Evolutionary conservation across 1,140 invertebrate species (phyloP).

Genomic region (Lordiphosa clarofinis): DNA sequence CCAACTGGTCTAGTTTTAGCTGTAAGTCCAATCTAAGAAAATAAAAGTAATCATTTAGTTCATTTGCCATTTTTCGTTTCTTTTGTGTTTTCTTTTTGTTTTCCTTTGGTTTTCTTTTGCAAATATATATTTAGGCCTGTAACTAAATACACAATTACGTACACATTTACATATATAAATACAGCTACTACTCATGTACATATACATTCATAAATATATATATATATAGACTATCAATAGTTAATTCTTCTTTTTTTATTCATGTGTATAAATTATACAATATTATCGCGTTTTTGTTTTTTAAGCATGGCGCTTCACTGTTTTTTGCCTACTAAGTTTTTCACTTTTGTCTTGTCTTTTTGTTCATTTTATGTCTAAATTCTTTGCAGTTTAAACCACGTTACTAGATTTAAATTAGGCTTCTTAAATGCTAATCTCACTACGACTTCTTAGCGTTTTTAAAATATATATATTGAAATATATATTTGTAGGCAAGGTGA

Average conservation of each 20-base stretch:
- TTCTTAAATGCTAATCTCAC: constrained; percentile 70
- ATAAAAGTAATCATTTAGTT: constrained; percentile 19
- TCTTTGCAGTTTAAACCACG: constrained; percentile 60
- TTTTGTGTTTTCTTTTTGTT: constrained; percentile 40
- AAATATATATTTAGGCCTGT: constrained; percentile 64
- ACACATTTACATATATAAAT: constrained; percentile 75
- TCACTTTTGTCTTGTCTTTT: constrained; percentile 35
- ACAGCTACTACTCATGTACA: constrained; percentile 64
- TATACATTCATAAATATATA: constrained; percentile 59
- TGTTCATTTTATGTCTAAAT: constrained; percentile 77
- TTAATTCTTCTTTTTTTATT: constrained; percentile 23
- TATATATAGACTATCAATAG: constrained; percentile 23
- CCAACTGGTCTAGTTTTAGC: not conserved
- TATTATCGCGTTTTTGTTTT: constrained; percentile 65
- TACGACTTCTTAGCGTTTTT: constrained; percentile 43
- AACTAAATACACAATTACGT: constrained; percentile 75
- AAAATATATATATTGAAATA: constrained; percentile 42
- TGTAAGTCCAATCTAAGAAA: not conserved
- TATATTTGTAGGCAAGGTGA: not conserved
- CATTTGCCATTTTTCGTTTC: constrained; percentile 24
- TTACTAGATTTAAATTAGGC: constrained; percentile 64
- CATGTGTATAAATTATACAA: constrained; percentile 68
- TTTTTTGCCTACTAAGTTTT: constrained; percentile 29
- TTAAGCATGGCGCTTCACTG: constrained; percentile 40
- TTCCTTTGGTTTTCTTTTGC: constrained; percentile 45